Percentiles rank a stretch among this genome's conserved stretches.
Evolutionary conservation across 1,140 invertebrate species (phyloP).

Genomic region (roundworm (Caenorhabditis elegans)): DNA sequence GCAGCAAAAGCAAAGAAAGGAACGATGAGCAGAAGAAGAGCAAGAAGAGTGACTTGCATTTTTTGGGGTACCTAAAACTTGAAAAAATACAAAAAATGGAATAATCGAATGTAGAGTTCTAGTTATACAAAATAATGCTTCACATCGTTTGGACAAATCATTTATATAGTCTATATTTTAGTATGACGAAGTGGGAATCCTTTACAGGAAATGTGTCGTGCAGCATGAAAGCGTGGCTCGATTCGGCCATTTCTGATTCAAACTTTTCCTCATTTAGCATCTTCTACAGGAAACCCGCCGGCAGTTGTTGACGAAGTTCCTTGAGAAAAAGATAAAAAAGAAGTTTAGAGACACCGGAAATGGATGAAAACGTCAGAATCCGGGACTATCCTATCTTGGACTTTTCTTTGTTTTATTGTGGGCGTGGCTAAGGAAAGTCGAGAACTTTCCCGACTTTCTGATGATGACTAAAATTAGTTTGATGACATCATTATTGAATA

Average conservation of each 20-base stretch:
- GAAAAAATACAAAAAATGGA: background rate
- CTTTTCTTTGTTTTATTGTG: background rate
- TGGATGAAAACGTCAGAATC: constrained; percentile 4
- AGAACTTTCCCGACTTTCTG: background rate
- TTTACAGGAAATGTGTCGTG: constrained; percentile 20
- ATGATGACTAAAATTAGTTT: background rate
- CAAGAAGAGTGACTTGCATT: background rate
- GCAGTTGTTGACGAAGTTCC: background rate
- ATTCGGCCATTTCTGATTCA: background rate
- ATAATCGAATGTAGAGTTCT: no score
- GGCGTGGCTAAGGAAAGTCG: background rate
- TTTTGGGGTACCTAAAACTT: background rate
- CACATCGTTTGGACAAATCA: no score
- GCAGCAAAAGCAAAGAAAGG: background rate
- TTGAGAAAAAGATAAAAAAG: background rate
- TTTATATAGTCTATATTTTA: background rate
- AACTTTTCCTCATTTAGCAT: background rate
- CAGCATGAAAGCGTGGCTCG: background rate
- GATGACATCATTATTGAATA: background rate
- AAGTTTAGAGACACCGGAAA: background rate
- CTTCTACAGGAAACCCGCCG: constrained; percentile 2
- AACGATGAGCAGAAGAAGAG: constrained; percentile 2
- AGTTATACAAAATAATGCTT: no score
- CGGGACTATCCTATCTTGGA: background rate
- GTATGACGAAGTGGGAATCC: constrained; percentile 1